These are phyloP conservation scores for Saxidomus purpurata DNA, from an alignment of 1,140 invertebrate species.

Conservation along the genomic window DNA sequence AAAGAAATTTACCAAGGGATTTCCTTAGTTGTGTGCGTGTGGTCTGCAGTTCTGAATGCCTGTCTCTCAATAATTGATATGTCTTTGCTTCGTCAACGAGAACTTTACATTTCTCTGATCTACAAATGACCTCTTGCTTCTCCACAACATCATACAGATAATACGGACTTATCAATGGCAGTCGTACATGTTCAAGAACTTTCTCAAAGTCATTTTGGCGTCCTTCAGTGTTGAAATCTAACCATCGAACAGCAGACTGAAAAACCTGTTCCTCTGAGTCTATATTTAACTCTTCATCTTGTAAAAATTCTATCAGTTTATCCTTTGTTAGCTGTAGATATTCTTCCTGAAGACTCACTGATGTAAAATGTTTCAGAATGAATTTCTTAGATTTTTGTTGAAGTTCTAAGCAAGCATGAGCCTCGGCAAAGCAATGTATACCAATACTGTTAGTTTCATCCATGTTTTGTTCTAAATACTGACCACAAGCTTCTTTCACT, in stretches of 20 bases:
- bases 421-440: constrained; percentile 89
- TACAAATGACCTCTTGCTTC: constrained; percentile 83
- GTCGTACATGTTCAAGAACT: constrained; percentile 87
- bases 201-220: constrained; percentile 75
- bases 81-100: constrained; percentile 88
- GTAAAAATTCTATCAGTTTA: constrained; percentile 87
- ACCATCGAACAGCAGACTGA: constrained; percentile 87
- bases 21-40: constrained; percentile 85
- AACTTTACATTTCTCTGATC: constrained; percentile 82
- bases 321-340: constrained; percentile 86
- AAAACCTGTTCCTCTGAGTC: constrained; percentile 88
- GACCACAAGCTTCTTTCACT: constrained; percentile 88
- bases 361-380: constrained; percentile 80
- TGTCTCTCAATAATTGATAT: constrained; percentile 88
- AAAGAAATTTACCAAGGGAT: constrained; percentile 79
- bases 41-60: constrained; percentile 85
- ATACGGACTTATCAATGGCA: constrained; percentile 88
- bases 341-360: constrained; percentile 86
- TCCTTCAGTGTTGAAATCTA: constrained; percentile 84
- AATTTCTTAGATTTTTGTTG: constrained; percentile 87
- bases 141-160: constrained; percentile 88
- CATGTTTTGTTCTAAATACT: constrained; percentile 88
- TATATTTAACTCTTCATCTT: constrained; percentile 87
- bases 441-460: constrained; percentile 88
- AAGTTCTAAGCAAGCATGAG: constrained; percentile 87